Percentiles rank a stretch among this genome's conserved stretches.
Evolutionary conservation across 2,113 vertebrate species (phyloP).

Genomic region (Cnemophilus loriae): DNA sequence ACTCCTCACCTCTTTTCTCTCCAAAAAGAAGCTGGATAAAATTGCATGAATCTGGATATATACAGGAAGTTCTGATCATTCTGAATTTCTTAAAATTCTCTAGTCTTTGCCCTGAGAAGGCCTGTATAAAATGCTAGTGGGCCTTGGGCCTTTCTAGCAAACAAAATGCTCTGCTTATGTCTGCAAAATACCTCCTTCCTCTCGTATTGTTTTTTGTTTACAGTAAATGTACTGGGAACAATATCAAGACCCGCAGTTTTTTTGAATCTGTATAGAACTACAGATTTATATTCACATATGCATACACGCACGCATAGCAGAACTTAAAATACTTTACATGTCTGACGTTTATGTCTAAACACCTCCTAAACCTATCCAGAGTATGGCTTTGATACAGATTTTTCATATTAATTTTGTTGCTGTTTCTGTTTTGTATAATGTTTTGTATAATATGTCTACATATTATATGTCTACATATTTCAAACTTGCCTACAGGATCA

Average conservation of each 20-base stretch:
- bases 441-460: neutral
- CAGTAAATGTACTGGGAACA: neutral
- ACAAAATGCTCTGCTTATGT: neutral
- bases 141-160: neutral
- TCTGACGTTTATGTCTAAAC: neutral
- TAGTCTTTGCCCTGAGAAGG: neutral
- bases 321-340: neutral
- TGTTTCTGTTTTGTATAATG: neutral
- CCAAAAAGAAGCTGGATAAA: neutral
- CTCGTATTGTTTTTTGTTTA: neutral
- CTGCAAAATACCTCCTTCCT: neutral
- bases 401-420: neutral
- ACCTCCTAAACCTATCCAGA: neutral
- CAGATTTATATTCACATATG: neutral
- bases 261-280: neutral
- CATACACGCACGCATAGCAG: neutral
- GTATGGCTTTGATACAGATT: neutral
- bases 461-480: too few relatives aligned
- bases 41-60: neutral
- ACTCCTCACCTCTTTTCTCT: neutral
- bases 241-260: neutral
- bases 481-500: neutral
- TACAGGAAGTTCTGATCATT: neutral
- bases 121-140: neutral
- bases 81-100: neutral